A percentile compares a stretch with the other conserved stretches of the same genome.
phyloP scores from a whole-genome alignment of 2,888 invertebrate genomes.

The Macrosiphum euphorbiae region DNA sequence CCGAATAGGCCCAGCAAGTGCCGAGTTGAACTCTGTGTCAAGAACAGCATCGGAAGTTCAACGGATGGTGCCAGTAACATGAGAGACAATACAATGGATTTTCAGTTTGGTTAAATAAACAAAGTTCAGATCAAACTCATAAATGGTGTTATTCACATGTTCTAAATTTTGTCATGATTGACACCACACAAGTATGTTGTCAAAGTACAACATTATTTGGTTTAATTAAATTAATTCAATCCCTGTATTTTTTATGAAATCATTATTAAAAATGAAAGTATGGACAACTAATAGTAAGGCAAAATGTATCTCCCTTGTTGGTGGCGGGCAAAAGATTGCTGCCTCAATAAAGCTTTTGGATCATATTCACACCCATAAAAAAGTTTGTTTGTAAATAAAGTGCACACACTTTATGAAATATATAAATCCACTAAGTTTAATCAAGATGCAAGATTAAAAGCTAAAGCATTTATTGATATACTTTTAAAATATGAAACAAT shows the following conservation, averaged over 20 bases:
- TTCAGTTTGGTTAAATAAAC: constrained; percentile 16
- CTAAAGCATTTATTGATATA: neutral
- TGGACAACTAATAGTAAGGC: constrained; percentile 8
- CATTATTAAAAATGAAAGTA: neutral
- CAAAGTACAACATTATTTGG: constrained; percentile 17
- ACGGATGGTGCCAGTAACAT: constrained; percentile 18
- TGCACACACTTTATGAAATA: constrained; percentile 20
- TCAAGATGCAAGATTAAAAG: constrained; percentile 18
- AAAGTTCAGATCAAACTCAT: neutral
- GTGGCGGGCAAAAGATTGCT: constrained; percentile 14
- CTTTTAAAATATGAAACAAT: neutral
- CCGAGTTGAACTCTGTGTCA: no score
- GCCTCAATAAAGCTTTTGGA: constrained; percentile 4
- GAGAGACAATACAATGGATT: constrained; percentile 33
- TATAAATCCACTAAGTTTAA: neutral
- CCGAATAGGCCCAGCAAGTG: no score
- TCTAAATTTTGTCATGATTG: constrained; percentile 5
- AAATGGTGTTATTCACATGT: neutral
- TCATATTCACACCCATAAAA: neutral
- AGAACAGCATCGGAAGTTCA: constrained; percentile 1
- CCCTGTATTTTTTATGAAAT: neutral
- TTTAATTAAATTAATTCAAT: neutral
- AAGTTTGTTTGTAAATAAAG: neutral
- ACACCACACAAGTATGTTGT: neutral
- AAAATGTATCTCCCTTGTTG: no score